A percentile compares a stretch with the other conserved stretches of the same genome.
These are phyloP conservation scores for Lampris incognitus DNA, from an alignment of 2,113 vertebrate genomes.

Conservation along the genomic window DNA sequence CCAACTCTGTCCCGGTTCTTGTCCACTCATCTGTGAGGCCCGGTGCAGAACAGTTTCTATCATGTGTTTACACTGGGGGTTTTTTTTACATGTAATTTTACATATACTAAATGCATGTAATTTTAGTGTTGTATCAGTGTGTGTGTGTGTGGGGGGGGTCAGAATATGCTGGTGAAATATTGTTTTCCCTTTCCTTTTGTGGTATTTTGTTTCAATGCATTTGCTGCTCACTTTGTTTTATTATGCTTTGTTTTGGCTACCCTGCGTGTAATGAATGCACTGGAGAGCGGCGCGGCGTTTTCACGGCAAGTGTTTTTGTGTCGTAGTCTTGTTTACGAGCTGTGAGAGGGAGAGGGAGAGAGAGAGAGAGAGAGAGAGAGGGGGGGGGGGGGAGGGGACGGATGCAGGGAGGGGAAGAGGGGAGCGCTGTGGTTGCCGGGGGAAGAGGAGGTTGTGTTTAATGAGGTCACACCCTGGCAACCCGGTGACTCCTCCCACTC, in stretches of 20 bases:
- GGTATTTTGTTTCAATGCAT: slow-evolving; percentile 2
- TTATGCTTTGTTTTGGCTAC: slow-evolving; percentile 53
- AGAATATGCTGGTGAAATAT: slow-evolving; percentile 5
- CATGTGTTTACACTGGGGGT: not conserved
- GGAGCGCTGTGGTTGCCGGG: slow-evolving; percentile 66
- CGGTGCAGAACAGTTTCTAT: slow-evolving; percentile 36
- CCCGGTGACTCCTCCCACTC: slow-evolving; percentile 69
- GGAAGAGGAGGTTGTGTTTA: slow-evolving; percentile 76
- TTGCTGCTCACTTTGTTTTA: slow-evolving; percentile 35
- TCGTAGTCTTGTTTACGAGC: slow-evolving; percentile 78
- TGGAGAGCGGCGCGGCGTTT: slow-evolving; percentile 52
- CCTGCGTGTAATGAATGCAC: slow-evolving; percentile 56
- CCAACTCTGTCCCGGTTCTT: slow-evolving; percentile 66
- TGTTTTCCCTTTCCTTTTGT: not conserved
- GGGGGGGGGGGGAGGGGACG: not conserved
- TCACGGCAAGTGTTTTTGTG: slow-evolving; percentile 61
- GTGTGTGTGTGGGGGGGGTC: slow-evolving; percentile 14
- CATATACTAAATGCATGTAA: slow-evolving; percentile 18
- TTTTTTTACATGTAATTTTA: too few relatives aligned
- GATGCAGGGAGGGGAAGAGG: slow-evolving; percentile 33
- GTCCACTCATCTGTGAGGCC: slow-evolving; percentile 40
- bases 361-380: not conserved
- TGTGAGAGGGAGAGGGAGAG: slow-evolving; percentile 39
- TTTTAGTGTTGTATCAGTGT: slow-evolving; percentile 46
- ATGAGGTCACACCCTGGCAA: slow-evolving; percentile 83